Percentiles rank a stretch among this genome's conserved stretches.
These are phyloP conservation scores for Trilocha varians DNA, from an alignment of 2,888 invertebrate genomes.

Conservation along the genomic window DNA sequence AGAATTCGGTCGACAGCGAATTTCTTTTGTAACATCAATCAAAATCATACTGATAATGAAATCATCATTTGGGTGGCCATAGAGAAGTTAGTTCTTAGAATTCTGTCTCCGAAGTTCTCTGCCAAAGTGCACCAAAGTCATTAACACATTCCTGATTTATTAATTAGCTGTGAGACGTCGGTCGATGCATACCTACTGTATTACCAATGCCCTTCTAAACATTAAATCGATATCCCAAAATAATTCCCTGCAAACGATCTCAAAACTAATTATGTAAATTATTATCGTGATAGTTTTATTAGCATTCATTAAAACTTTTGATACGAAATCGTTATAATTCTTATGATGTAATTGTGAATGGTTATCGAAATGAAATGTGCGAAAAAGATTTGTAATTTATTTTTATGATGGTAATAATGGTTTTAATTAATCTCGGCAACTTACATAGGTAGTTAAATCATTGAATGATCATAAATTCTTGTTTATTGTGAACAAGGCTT, in stretches of 20 bases:
- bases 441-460: background rate
- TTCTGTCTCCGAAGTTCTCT: slow-evolving; percentile 31
- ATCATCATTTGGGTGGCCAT: slow-evolving; percentile 74
- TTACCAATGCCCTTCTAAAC: too few relatives aligned
- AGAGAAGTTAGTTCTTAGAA: slow-evolving; percentile 61
- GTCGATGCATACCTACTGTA: slow-evolving; percentile 1
- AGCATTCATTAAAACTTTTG: slow-evolving; percentile 2
- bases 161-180: slow-evolving; percentile 52
- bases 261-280: background rate
- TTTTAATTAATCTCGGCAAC: slow-evolving; percentile 4
- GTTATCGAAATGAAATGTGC: background rate
- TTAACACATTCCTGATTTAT: slow-evolving; percentile 72
- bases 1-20: slow-evolving; percentile 58
- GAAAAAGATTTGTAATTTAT: background rate
- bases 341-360: background rate
- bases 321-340: slow-evolving; percentile 2
- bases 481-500: background rate
- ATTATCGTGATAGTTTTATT: background rate
- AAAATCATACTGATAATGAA: slow-evolving; percentile 74
- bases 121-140: slow-evolving; percentile 46
- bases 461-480: slow-evolving; percentile 1
- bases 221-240: too few relatives aligned
- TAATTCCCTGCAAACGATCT: background rate
- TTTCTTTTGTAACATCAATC: slow-evolving; percentile 70
- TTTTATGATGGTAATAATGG: slow-evolving; percentile 4